phyloP scores from a whole-genome alignment of 2,113 vertebrate genomes.

The Bubo scandiacus region DNA sequence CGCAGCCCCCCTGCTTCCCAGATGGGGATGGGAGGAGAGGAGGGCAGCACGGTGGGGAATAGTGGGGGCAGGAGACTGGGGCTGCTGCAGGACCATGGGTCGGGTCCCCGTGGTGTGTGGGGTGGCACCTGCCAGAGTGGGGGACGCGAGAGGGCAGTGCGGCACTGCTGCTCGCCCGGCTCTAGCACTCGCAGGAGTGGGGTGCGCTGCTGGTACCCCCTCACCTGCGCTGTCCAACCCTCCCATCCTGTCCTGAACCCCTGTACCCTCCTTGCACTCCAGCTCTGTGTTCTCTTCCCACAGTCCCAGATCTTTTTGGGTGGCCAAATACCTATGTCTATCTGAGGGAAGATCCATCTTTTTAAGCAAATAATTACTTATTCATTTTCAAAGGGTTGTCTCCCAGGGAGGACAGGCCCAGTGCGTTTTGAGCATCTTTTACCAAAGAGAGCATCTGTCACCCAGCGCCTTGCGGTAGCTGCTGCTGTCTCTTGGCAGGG shows the following conservation, averaged over 20 bases:
- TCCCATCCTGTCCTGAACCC: background rate
- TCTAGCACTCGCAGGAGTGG: background rate
- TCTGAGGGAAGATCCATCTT: background rate
- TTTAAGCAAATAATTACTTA: background rate
- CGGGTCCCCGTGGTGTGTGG: fast-evolving
- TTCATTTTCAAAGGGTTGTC: background rate
- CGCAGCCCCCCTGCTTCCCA: fast-evolving
- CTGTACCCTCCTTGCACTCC: background rate
- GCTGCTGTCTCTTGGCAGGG: background rate
- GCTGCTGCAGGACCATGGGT: fast-evolving
- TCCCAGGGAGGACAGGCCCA: fast-evolving
- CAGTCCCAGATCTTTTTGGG: background rate
- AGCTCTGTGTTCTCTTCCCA: background rate
- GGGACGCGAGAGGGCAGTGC: background rate
- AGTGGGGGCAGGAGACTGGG: background rate
- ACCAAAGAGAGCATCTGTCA: background rate
- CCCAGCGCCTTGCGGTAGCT: no score
- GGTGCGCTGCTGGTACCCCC: background rate
- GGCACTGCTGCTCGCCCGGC: background rate
- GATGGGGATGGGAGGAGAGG: background rate
- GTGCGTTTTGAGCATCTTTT: background rate
- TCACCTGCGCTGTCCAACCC: background rate
- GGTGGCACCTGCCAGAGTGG: fast-evolving
- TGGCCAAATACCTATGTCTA: fast-evolving
- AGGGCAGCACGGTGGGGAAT: fast-evolving